Base-by-base conservation (phyloP, 2,888 invertebrate genomes). In the Cataglyphis livida region DNA sequence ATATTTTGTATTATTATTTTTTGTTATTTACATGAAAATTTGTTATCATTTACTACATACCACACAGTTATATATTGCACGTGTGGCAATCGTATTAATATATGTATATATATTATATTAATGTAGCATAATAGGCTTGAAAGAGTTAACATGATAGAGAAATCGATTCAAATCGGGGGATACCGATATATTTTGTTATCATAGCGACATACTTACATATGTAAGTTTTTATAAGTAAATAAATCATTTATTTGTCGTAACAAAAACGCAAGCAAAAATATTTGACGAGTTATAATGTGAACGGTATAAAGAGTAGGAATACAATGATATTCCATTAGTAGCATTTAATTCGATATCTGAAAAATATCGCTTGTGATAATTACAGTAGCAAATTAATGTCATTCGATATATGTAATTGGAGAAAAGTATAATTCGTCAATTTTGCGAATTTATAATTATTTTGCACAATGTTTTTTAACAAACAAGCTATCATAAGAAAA, bases 71-170 rank as follows among this genome's bases (percentile, higher is more conserved):
- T 44, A 70, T 32, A 44, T 79, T 57, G 41, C 28, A 21, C 21
- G 41, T 28, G 28, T 78, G 21, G 35, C 73, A 25, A 73, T 71
- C 41, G 12, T 38, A 78, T 25, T 44, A 44, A 71, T 44, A 64
- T 71, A 32, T 12, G 12, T 78, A 32, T 21, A 28, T 51, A 51
- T 51, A 51, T 51, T 51, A 51, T 59, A 71, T 38, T 25, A 79
- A 71, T 48, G n/a, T 44, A 70, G 57, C 15, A 15, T 78, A 57
- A 59, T 59, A 70, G 54, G 41, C 35, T 59, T 44, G 71, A 78
- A 78, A 15, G 25, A 51, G 21, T 81, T 68, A 82, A 66, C 41
- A n/a, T 25, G 78, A n/a, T 65, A 81, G 41, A 81, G 35, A 48
- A 18, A n/a, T 81, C 10, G n/a, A 59, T 81, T 59, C 12, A 62